These are phyloP conservation scores for Zoanthus gigantus DNA, from an alignment of 92 coral and sea anemone genomes.

Conservation along the genomic window DNA sequence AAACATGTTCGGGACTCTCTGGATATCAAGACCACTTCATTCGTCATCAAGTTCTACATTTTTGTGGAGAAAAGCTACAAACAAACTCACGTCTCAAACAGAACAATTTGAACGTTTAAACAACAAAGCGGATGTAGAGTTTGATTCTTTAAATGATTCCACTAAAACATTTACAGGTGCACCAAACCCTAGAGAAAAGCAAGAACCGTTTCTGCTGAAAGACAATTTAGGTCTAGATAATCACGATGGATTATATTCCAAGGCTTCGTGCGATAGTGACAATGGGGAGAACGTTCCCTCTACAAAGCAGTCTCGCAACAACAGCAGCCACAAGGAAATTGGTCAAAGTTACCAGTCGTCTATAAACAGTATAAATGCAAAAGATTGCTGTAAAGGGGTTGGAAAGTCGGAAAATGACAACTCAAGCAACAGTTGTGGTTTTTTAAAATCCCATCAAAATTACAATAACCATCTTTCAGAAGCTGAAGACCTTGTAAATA, in stretches of 20 bases:
- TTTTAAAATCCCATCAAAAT: background rate
- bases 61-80: slow-evolving; percentile 20
- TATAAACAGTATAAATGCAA: background rate
- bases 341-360: background rate
- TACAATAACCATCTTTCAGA: background rate
- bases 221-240: background rate
- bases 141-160: background rate
- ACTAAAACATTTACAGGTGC: background rate
- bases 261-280: background rate
- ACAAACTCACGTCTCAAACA: background rate
- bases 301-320: background rate
- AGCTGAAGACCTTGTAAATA: background rate
- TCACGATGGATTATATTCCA: background rate
- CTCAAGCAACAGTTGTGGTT: background rate
- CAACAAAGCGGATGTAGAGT: background rate
- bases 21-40: background rate
- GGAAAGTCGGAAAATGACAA: background rate
- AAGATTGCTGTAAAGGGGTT: background rate
- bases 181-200: background rate
- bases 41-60: background rate
- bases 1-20: slow-evolving; percentile 36
- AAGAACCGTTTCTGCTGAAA: background rate
- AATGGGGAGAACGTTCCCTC: background rate
- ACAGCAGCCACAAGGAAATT: background rate
- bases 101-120: slow-evolving; percentile 26